phyloP scores from a whole-genome alignment of 2,888 invertebrate species.

The Galeopsomyia nigrocyanea region DNA sequence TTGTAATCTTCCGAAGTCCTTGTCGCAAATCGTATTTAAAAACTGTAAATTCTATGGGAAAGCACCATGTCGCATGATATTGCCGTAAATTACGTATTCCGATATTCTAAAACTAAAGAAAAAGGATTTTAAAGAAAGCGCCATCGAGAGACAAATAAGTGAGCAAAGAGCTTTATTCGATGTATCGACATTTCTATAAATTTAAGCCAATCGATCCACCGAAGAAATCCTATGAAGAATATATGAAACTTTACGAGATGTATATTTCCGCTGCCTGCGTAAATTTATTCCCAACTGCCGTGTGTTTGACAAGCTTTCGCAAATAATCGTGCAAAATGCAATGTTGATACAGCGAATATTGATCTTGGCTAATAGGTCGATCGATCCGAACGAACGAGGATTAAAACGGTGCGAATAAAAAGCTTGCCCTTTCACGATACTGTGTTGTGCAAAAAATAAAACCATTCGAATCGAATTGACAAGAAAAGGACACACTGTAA shows the following conservation, averaged over 20 bases:
- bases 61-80: slow-evolving; percentile 27
- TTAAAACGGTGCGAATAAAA: slow-evolving; percentile 24
- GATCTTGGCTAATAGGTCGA: not conserved
- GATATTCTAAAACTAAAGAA: slow-evolving; percentile 25
- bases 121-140: not conserved
- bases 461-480: slow-evolving; percentile 61
- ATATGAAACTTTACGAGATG: no score
- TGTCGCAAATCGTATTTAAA: slow-evolving; percentile 28
- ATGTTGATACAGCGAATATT: no score
- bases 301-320: no score
- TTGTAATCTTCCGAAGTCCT: slow-evolving; percentile 53
- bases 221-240: no score
- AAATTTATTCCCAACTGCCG: no score
- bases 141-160: slow-evolving; percentile 9
- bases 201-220: no score
- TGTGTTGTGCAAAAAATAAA: slow-evolving; percentile 57
- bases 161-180: not conserved
- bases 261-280: no score
- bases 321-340: no score
- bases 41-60: slow-evolving; percentile 36
- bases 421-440: slow-evolving; percentile 45
- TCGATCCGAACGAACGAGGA: not conserved
- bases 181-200: no score
- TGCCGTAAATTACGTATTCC: slow-evolving; percentile 21
- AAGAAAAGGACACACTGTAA: slow-evolving; percentile 57